Evolutionary conservation across 2,888 invertebrate genomes (phyloP).

Genomic region (Lochmaea crataegi): DNA sequence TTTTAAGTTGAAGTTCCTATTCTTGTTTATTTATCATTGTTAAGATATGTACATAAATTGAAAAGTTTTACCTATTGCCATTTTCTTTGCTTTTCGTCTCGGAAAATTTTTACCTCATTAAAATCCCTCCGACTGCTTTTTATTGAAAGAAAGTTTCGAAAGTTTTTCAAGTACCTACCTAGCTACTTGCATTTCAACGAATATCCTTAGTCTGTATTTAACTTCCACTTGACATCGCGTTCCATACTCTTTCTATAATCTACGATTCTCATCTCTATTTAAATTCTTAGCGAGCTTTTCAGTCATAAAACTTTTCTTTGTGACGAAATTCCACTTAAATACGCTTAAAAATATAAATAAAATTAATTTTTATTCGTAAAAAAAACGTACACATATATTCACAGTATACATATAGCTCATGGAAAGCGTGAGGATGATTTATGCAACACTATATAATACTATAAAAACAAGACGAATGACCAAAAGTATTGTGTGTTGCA

Average conservation of each 20-base stretch:
- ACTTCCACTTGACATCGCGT: slow-evolving; percentile 7
- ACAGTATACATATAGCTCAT: no score
- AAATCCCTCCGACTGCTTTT: not conserved
- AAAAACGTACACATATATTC: no score
- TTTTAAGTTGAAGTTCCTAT: no score
- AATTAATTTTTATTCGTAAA: not conserved
- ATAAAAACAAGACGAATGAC: no score
- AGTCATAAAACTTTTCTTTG: not conserved
- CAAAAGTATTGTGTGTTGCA: no score
- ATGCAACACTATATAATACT: no score
- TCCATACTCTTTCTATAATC: not conserved
- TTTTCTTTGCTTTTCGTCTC: not conserved
- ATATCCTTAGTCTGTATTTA: not conserved
- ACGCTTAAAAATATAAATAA: no score
- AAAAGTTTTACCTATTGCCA: not conserved
- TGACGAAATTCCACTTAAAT: no score
- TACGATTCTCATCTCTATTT: not conserved
- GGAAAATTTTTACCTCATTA: not conserved
- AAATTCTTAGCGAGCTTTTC: not conserved
- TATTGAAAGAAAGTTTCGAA: not conserved
- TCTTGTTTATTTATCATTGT: no score
- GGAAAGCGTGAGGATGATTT: no score
- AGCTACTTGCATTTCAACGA: not conserved
- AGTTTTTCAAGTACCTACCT: not conserved
- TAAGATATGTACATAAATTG: not conserved